Evolutionary conservation across 2,797 vertebrate genomes (phyloP).

Genomic region (Brachymystax lenok): DNA sequence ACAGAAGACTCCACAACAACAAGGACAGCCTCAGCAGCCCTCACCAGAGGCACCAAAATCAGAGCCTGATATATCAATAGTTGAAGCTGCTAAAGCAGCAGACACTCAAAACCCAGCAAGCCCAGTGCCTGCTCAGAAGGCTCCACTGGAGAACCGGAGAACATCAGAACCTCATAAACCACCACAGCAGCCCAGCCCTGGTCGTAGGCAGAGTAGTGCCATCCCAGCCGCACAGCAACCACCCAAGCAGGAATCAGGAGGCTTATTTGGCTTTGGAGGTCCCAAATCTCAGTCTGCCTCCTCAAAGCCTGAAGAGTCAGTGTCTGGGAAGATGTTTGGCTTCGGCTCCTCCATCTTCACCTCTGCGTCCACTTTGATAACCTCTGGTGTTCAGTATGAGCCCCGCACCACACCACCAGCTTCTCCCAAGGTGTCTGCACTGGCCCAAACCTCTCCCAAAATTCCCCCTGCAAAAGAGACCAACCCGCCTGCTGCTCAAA

Average conservation of each 20-base stretch:
- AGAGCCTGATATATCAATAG: conserved; percentile 26
- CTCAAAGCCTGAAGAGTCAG: too few relatives aligned
- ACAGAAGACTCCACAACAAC: conserved; percentile 9
- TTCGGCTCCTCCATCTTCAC: conserved; percentile 87
- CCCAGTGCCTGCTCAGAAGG: too few relatives aligned
- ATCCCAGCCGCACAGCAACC: too few relatives aligned
- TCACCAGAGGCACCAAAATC: conserved; percentile 26
- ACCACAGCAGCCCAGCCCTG: too few relatives aligned
- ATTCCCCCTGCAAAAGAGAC: neutral
- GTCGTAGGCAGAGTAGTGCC: too few relatives aligned
- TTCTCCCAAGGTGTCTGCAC: conserved; percentile 34
- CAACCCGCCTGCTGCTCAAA: conserved; percentile 79
- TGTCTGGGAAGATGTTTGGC: conserved; percentile 74
- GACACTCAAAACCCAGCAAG: too few relatives aligned
- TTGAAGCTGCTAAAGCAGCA: too few relatives aligned
- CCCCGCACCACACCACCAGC: conserved; percentile 73
- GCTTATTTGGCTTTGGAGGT: too few relatives aligned
- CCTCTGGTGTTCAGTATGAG: conserved; percentile 82
- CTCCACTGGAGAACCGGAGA: too few relatives aligned
- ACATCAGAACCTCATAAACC: too few relatives aligned
- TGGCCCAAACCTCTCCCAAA: conserved; percentile 34
- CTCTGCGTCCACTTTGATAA: conserved; percentile 87
- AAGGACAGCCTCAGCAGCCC: conserved; percentile 41
- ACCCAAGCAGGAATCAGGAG: too few relatives aligned
- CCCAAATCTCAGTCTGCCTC: too few relatives aligned